phyloP scores from a whole-genome alignment of 2,113 vertebrate species.

The Cyanistes caeruleus region DNA sequence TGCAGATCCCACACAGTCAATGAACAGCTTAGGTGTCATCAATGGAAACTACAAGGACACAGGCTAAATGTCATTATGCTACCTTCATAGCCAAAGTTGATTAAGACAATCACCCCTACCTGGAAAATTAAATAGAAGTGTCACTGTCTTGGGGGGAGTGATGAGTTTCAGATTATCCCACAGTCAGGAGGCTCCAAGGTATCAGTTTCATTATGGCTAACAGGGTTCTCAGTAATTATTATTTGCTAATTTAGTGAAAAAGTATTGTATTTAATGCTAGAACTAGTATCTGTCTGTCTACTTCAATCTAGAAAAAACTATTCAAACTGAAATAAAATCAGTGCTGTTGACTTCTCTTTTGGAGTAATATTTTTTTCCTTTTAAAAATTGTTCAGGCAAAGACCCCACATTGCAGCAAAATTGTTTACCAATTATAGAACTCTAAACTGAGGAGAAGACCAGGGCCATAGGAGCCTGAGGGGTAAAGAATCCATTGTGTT shows the following conservation, averaged over 20 bases:
- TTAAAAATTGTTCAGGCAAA: neutral
- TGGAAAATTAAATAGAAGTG: neutral
- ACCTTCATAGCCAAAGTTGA: neutral
- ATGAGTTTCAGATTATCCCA: neutral
- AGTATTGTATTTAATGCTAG: neutral
- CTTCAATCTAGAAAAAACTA: neutral
- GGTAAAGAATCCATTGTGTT: neutral
- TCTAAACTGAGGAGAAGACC: neutral
- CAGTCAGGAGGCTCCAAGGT: neutral
- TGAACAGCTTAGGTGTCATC: neutral
- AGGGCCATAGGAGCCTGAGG: neutral
- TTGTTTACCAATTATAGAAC: neutral
- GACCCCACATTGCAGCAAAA: neutral
- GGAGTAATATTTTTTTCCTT: neutral
- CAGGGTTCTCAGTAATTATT: neutral
- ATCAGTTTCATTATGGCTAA: neutral
- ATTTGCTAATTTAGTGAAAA: neutral
- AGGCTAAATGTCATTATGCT: neutral
- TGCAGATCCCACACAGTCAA: neutral
- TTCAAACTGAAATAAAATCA: neutral
- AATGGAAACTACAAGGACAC: neutral
- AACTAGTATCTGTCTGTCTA: neutral
- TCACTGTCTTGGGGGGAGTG: neutral
- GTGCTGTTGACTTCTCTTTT: neutral
- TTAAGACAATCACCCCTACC: neutral